Base-by-base conservation (phyloP, 1,140 invertebrate genomes). In the Cyclargus thomasi region DNA sequence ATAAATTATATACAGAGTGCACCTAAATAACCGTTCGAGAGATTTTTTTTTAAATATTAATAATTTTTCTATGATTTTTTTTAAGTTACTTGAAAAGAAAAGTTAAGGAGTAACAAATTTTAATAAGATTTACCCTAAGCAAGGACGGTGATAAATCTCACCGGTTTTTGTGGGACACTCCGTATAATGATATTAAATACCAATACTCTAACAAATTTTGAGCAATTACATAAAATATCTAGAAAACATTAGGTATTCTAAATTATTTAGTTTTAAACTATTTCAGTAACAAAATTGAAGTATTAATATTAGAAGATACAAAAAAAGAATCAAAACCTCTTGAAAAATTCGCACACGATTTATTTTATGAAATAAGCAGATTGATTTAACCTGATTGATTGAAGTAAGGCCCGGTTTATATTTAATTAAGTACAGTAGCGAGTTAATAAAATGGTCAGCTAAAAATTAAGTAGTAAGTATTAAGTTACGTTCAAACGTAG, bases 111-210 rank as follows among this genome's bases (percentile, higher is more conserved):
- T 29, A 29, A 29, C 8, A 7, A 29, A 29, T 29, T 29, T 29
- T 29, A 29, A 29, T 29, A 8, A 29, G 29, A 29, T 7, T 16
- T 47, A 47, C 8, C 3, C 39, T 47, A 47, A 47, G 39, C 14
- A 16, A 47, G 39, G 39, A 47, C 39, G 39, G 39, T 47, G 39
- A 47, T 16, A 11, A 47, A 1, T 14, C 10, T 47, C 11, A 3
- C 5, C 39, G 10, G 11, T 47, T 47, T 47, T 47, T 14, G n/a
- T n/a, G 39, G 14, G 14, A 11, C 39, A 47, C 39, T 47, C 39
- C 14, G 55, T 59, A 59, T 59, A 18, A 21, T 55, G 18, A 59
- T 59, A 59, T 59, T 20, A 59, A 55, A 59, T 59, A 59, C 7
- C 10, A 59, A 55, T 47, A 47, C 11, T 47, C 17, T 59, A 59